phyloP scores from a whole-genome alignment of 1,140 invertebrate genomes.

The Drosophila erecta region DNA sequence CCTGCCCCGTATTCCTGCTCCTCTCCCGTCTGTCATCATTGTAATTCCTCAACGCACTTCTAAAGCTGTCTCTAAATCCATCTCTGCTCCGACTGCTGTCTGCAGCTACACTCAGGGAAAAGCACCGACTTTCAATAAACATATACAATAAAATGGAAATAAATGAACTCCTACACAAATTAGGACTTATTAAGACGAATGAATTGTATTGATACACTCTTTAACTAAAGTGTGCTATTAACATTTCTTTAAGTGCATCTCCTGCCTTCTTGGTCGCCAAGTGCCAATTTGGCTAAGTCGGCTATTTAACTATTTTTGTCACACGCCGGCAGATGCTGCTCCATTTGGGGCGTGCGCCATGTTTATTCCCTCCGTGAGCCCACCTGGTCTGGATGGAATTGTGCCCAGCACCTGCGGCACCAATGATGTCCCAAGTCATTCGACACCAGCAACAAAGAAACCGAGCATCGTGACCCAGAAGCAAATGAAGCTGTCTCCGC shows the following conservation, averaged over 20 bases:
- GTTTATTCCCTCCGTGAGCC: too few species aligned
- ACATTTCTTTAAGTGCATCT: not conserved
- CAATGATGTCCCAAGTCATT: conserved; percentile 9
- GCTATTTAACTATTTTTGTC: conserved; percentile 75
- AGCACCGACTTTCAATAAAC: not conserved
- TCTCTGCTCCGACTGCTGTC: conserved; percentile 17
- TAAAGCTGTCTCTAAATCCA: conserved; percentile 21
- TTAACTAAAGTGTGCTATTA: not conserved
- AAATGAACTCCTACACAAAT: too few species aligned
- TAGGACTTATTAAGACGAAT: not conserved
- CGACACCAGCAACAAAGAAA: not conserved
- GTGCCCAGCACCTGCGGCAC: conserved; percentile 11
- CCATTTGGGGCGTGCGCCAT: conserved; percentile 50
- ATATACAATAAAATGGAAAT: too few species aligned
- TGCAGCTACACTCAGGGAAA: conserved; percentile 6
- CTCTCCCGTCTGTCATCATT: conserved; percentile 48
- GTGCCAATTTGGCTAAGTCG: conserved; percentile 75
- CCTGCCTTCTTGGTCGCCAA: conserved; percentile 23
- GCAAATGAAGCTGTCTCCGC: conserved; percentile 27
- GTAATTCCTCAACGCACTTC: conserved; percentile 71
- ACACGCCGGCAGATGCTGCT: conserved; percentile 51
- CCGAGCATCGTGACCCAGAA: conserved; percentile 42
- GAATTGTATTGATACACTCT: not conserved
- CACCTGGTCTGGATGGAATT: conserved; percentile 15
- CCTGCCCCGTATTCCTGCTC: not conserved